Evolutionary conservation across 2,888 invertebrate species (phyloP).

Genomic region (Graphium colonna): DNA sequence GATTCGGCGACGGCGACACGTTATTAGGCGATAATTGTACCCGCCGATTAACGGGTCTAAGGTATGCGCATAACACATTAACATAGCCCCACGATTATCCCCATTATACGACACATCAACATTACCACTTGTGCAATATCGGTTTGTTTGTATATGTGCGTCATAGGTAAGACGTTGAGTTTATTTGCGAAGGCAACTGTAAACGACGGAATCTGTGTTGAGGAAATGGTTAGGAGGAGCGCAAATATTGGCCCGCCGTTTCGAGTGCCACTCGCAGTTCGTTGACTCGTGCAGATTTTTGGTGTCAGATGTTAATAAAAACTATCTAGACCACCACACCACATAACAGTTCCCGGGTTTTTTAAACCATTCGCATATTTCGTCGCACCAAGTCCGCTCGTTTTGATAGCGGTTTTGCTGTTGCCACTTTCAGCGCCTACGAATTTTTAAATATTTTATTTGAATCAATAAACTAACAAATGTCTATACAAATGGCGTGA

Average conservation of each 20-base stretch:
- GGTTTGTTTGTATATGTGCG: slow-evolving; percentile 2
- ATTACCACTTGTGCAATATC: too few relatives aligned
- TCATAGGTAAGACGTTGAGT: slow-evolving; percentile 35
- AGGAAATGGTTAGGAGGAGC: slow-evolving; percentile 65
- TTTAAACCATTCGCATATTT: slow-evolving; percentile 32
- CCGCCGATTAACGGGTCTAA: slow-evolving; percentile 75
- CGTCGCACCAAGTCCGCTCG: slow-evolving; percentile 29
- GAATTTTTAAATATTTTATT: background rate
- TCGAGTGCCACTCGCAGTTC: slow-evolving; percentile 63
- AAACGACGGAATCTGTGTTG: slow-evolving; percentile 51
- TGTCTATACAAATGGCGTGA: background rate
- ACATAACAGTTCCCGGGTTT: slow-evolving; percentile 40
- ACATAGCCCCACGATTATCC: too few relatives aligned
- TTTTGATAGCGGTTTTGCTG: slow-evolving; percentile 21
- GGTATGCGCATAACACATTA: slow-evolving; percentile 51
- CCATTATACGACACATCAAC: too few relatives aligned
- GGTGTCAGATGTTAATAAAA: slow-evolving; percentile 44
- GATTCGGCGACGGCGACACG: slow-evolving; percentile 65
- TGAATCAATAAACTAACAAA: background rate
- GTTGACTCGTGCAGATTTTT: slow-evolving; percentile 68
- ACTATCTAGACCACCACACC: slow-evolving; percentile 44
- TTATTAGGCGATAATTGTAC: slow-evolving; percentile 75
- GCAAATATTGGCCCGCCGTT: slow-evolving; percentile 73
- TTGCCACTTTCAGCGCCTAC: slow-evolving; percentile 14
- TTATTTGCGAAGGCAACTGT: slow-evolving; percentile 63